Evolutionary conservation across 1,140 invertebrate genomes (phyloP).

Genomic region (Temnothorax nylanderi): DNA sequence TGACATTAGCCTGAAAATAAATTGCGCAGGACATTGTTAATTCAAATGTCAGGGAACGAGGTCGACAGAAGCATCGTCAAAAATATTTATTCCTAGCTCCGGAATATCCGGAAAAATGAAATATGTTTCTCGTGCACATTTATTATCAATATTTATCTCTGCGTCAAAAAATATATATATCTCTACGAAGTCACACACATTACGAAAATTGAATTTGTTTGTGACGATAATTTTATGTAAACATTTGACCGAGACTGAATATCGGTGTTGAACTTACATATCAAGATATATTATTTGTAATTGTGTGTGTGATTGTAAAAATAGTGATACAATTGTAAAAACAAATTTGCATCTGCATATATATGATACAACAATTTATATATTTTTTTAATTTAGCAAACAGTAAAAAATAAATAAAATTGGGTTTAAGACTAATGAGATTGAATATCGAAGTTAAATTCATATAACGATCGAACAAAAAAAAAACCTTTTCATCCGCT

Average conservation of each 20-base stretch:
- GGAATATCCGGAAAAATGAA: neutral
- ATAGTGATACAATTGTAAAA: neutral
- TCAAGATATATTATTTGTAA: slow-evolving; percentile 4
- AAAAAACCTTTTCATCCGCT: slow-evolving; percentile 22
- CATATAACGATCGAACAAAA: slow-evolving; percentile 44
- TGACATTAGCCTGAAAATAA: slow-evolving; percentile 51
- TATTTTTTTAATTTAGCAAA: neutral
- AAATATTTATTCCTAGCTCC: slow-evolving; percentile 1
- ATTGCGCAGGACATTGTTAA: slow-evolving; percentile 42
- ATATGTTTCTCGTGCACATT: neutral
- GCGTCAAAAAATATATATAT: neutral
- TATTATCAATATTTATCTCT: slow-evolving; percentile 35
- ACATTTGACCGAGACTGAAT: neutral
- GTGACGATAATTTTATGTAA: neutral
- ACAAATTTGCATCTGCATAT: neutral
- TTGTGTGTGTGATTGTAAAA: neutral
- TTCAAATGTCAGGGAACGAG: slow-evolving; percentile 40
- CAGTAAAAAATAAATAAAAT: neutral
- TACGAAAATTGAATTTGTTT: neutral
- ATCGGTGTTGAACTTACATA: neutral
- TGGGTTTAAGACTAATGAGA: neutral
- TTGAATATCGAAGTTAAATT: slow-evolving; percentile 34
- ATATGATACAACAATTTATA: neutral
- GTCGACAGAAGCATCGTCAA: slow-evolving; percentile 14
- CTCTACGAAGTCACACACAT: neutral